Conservation (phyloP, 2,113 vertebrate species). For the Mobula hypostoma region DNA sequence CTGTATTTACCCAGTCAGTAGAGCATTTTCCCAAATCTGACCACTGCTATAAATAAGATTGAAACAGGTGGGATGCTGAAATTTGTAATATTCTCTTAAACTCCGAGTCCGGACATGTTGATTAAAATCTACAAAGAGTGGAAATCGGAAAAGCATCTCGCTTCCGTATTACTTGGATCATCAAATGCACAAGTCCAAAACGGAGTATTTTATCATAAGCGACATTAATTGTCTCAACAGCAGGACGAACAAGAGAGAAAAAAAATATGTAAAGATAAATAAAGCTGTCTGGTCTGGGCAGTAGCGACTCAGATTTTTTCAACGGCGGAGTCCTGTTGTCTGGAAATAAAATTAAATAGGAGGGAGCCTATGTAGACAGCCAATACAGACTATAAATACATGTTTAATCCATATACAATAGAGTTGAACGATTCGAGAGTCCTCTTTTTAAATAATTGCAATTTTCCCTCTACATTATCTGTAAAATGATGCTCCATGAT, state of each 20-base stretch:
- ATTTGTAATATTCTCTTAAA: neutral
- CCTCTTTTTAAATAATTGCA: conserved; percentile 47
- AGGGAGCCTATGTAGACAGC: neutral
- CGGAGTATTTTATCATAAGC: neutral
- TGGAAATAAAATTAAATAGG: neutral
- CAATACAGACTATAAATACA: neutral
- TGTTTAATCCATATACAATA: conserved; percentile 19
- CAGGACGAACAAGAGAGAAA: neutral
- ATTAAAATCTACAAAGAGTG: neutral
- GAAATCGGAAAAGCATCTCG: neutral
- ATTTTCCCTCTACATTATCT: conserved; percentile 51
- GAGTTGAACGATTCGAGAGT: conserved; percentile 51
- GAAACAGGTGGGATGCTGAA: neutral
- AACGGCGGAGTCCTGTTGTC: neutral
- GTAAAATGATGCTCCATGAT: conserved; percentile 86
- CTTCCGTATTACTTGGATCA: neutral
- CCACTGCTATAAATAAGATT: neutral
- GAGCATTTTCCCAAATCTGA: neutral
- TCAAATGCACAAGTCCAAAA: neutral
- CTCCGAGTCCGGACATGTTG: neutral
- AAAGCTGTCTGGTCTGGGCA: conserved; percentile 9
- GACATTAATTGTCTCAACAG: neutral
- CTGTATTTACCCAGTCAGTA: neutral
- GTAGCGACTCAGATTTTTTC: neutral
- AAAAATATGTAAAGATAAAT: conserved; percentile 1